phyloP scores from a whole-genome alignment of 2,888 invertebrate species.

The Glyphotaelius pellucidus region DNA sequence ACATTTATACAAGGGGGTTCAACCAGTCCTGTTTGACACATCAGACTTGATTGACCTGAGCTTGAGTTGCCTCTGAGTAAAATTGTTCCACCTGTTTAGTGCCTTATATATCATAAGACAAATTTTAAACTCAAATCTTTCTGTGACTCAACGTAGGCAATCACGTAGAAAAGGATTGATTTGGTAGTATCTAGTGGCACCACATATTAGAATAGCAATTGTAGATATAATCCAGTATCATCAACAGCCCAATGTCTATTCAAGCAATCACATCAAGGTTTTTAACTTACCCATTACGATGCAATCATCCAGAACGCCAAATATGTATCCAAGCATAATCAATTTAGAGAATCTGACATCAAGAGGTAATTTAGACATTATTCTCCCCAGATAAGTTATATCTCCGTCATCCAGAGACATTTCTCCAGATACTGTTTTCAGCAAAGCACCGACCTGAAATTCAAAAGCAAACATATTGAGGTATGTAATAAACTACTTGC shows the following conservation, averaged over 20 bases:
- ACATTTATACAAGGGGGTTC: not conserved
- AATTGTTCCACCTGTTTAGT: not conserved
- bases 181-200: not conserved
- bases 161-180: not conserved
- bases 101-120: not conserved
- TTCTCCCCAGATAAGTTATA: conserved; percentile 89
- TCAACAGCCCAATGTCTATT: no score
- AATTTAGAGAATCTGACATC: conserved; percentile 90
- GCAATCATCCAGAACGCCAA: conserved; percentile 89
- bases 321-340: conserved; percentile 91
- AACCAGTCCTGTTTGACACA: no score
- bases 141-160: not conserved
- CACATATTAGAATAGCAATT: not conserved
- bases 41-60: no score
- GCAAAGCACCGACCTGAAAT: conserved; percentile 86
- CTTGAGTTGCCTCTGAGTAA: not conserved
- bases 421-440: conserved; percentile 75
- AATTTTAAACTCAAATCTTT: not conserved
- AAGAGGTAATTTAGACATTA: conserved; percentile 90
- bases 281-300: conserved; percentile 84
- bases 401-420: conserved; percentile 86
- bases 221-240: no score
- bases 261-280: not conserved
- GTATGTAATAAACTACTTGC: not conserved
- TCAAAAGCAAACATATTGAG: conserved; percentile 31